Base-by-base conservation (phyloP, 2,797 vertebrate genomes). In the Macroramphosus scolopax region DNA sequence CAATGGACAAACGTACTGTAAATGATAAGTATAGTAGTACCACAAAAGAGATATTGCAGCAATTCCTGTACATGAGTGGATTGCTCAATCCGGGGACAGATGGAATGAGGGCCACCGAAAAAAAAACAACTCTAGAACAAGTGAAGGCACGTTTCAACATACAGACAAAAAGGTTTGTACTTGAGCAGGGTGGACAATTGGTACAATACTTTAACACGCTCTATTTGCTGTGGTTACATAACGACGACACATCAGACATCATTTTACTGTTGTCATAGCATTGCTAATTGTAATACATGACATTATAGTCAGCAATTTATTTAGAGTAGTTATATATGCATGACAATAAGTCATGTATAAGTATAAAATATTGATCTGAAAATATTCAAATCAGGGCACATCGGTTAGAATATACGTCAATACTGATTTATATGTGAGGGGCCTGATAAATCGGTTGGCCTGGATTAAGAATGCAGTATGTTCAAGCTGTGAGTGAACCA, bases 201-300 rank as follows among this genome's bases (percentile, higher is more conserved):
- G 17, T 30, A 24, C 4, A n/a, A 7, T 17, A 6, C 1, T 8
- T 1, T 14, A 20, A 45, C 35, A 31, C 49, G 44, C 31, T 42
- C n/a, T 35, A 15, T 25, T 28, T 31, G 9, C 32, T 37, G 11
- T 24, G 17, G 47, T 70, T 72, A 58, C 34, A 60, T 36, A 63
- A 76, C 52, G 34, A 15, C 16, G 50, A 5, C 10, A 37, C 37
- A 39, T 22, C 20, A 6, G 6, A 26, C 25, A 6, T 26, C 20
- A 6, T 3, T 6, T 22, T 6, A 22, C 20, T 22, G 20, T n/a
- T n/a, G n/a, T n/a, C n/a, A n/a, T n/a, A n/a, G n/a, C n/a, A n/a
- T n/a, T n/a, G n/a, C n/a, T n/a, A n/a, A n/a, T n/a, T n/a, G n/a
- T n/a, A n/a, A n/a, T n/a, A n/a, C n/a, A n/a, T n/a, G n/a, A n/a